Percentiles rank a stretch among this genome's conserved stretches.
Conservation (phyloP, 2,797 vertebrate genomes). For the Luscinia megarhynchos region DNA sequence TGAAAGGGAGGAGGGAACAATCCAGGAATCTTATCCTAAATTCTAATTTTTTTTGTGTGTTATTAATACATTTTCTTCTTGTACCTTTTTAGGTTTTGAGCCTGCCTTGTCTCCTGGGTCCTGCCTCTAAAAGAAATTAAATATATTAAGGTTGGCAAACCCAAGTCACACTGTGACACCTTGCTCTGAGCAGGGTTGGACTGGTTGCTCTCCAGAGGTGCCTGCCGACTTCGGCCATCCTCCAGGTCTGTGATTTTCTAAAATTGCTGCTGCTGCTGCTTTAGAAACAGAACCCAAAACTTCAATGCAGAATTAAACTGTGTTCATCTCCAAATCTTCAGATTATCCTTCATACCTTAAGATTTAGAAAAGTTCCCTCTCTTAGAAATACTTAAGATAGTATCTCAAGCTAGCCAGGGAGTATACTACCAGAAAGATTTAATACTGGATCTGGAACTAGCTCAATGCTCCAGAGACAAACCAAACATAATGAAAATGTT, state of each 20-base stretch:
- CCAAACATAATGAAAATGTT: background rate
- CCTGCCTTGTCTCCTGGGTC: too few species aligned
- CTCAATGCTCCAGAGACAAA: background rate
- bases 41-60: too few species aligned
- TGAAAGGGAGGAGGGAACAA: too few species aligned
- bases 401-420: background rate
- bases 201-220: background rate
- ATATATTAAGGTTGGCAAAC: too few species aligned
- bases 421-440: background rate
- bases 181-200: background rate
- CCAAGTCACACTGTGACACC: too few species aligned
- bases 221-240: background rate
- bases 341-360: background rate
- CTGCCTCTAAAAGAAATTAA: too few species aligned
- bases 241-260: background rate
- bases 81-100: too few species aligned
- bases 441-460: background rate
- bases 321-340: background rate
- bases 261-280: background rate
- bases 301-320: background rate
- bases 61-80: too few species aligned
- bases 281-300: background rate
- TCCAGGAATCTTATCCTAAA: too few species aligned
- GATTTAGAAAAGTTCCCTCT: background rate
- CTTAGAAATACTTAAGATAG: constrained; percentile 6